Conservation (phyloP, 1,140 invertebrate species). For the Nymphalis io region DNA sequence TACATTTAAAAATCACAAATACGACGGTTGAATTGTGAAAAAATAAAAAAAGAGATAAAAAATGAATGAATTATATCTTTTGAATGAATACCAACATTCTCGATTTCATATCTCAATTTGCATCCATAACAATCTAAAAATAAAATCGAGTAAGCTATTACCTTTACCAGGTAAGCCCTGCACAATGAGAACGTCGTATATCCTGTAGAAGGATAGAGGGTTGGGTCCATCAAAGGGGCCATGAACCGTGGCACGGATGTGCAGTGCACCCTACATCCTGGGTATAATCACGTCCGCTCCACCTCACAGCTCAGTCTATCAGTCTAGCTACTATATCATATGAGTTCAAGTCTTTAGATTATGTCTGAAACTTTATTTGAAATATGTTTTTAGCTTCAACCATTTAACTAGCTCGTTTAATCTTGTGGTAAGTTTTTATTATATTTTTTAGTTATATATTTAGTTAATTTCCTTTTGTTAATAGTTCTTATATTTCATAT, state of each 20-base stretch:
- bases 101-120: neutral
- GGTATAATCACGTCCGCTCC: slow-evolving; percentile 56
- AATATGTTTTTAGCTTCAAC: too few species aligned
- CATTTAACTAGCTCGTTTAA: too few species aligned
- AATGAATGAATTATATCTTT: too few species aligned
- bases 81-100: neutral
- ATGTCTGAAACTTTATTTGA: neutral
- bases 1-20: too few species aligned
- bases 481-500: too few species aligned
- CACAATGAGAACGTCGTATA: neutral
- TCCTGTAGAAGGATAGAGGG: neutral
- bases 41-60: too few species aligned
- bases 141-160: neutral
- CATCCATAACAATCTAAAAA: neutral
- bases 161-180: neutral
- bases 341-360: neutral
- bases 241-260: slow-evolving; percentile 31
- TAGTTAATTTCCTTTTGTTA: too few species aligned
- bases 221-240: slow-evolving; percentile 31
- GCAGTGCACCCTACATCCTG: slow-evolving; percentile 51
- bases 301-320: slow-evolving; percentile 17
- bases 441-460: too few species aligned
- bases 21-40: too few species aligned
- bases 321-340: neutral
- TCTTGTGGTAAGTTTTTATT: too few species aligned